Percentiles rank a stretch among this genome's conserved stretches.
These are phyloP conservation scores for Paralvinella palmiformis DNA, from an alignment of 1,140 invertebrate genomes.

Conservation along the genomic window DNA sequence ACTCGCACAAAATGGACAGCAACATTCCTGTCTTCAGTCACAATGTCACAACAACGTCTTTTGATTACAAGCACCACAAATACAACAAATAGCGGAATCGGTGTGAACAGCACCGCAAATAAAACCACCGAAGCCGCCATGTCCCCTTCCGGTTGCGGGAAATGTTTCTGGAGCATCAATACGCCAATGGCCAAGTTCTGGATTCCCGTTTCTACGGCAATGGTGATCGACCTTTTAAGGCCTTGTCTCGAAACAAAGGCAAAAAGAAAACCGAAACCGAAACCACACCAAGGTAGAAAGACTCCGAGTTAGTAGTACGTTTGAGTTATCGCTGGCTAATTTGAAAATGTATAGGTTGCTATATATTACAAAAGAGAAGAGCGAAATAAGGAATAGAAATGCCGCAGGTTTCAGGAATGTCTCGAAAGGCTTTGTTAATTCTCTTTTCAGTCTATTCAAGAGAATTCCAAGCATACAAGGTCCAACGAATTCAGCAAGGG, in stretches of 20 bases:
- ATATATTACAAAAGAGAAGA: slow-evolving; percentile 81
- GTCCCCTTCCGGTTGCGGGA: slow-evolving; percentile 39
- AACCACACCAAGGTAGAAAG: slow-evolving; percentile 79
- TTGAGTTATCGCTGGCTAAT: too few relatives aligned
- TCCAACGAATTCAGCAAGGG: slow-evolving; percentile 70
- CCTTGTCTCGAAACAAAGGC: slow-evolving; percentile 60
- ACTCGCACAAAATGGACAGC: too few relatives aligned
- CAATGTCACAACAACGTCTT: background rate
- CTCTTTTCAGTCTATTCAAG: slow-evolving; percentile 33
- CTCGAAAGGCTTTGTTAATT: slow-evolving; percentile 54
- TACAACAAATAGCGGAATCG: slow-evolving; percentile 24
- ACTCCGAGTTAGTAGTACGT: too few relatives aligned
- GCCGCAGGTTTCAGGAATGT: slow-evolving; percentile 61
- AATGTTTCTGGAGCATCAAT: slow-evolving; percentile 61
- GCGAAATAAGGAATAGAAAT: slow-evolving; percentile 70
- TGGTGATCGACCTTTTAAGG: slow-evolving; percentile 66
- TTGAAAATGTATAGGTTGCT: slow-evolving; percentile 86
- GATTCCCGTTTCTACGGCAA: slow-evolving; percentile 87
- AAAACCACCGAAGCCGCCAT: slow-evolving; percentile 35
- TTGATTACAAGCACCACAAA: background rate
- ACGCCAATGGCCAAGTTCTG: slow-evolving; percentile 93
- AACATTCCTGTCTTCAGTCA: too few relatives aligned
- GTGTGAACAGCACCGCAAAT: slow-evolving; percentile 31
- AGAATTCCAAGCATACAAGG: slow-evolving; percentile 72
- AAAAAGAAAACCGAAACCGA: slow-evolving; percentile 62